Base-by-base conservation (phyloP, 2,888 invertebrate species). In the Agrochola circellaris region DNA sequence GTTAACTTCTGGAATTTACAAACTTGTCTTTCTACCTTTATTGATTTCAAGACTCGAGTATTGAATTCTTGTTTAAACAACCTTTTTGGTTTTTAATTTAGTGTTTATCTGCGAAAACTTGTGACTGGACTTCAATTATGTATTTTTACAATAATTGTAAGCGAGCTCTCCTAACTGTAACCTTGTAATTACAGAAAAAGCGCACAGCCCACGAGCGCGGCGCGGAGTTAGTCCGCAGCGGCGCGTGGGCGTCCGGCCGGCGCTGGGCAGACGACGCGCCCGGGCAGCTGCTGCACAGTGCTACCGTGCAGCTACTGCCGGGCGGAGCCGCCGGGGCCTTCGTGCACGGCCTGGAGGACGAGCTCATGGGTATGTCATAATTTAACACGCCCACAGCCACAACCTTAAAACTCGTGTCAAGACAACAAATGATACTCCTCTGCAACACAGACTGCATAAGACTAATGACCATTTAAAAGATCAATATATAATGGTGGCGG, bases 251-350 rank as follows among this genome's bases (percentile, higher is more conserved):
- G 72, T 95, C 95, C 82, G 96, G 96, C 0, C 93, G 96, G 81
- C 95, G 96, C 83, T 96, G 96, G 96, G 98, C 99, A 0, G 98
- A 98, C 86, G 99, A 99, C 77, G 98, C 98, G 93, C 98, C 98
- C 87, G 99, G 99, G 97, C 98, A 98, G 51, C 98, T 99, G 91
- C 98, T 99, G 91, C 98, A 99, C 95, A 98, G 98, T 73, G 92
- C 92, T 85, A 91, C 94, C 62, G 95, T 98, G 94, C 98, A 98
- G 76, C 97, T 99, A 87, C 98, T 99, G 95, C 98, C 98, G 38
- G 99, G 99, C 87, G 99, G 99, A 0, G 99, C 99, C 0, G 99
- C 99, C 94, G 99, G 99, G 0, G 99, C 99, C 70, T 99, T 99
- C 94, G 99, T 99, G 83, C 99, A 99, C 93, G 99, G 99, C 0